These are phyloP conservation scores for Embiotoca jacksoni DNA, from an alignment of 2,113 vertebrate genomes.

Conservation along the genomic window DNA sequence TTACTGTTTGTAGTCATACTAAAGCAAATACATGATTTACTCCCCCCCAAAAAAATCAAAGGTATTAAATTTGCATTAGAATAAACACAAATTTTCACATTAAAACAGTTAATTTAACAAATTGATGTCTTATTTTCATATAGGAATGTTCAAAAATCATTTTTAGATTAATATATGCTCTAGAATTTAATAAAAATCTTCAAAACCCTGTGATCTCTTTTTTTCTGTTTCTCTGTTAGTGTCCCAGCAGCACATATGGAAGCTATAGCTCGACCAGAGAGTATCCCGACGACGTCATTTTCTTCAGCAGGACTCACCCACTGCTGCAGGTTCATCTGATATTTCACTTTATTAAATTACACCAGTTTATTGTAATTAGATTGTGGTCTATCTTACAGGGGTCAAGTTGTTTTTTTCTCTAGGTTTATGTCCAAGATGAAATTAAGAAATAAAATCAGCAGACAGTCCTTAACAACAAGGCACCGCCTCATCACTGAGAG, in stretches of 20 bases:
- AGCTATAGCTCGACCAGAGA: conserved; percentile 86
- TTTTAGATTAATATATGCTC: too few relatives aligned
- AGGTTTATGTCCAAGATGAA: conserved; percentile 17
- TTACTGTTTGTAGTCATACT: background rate
- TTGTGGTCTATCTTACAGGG: background rate
- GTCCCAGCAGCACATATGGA: conserved; percentile 87
- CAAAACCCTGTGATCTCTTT: too few relatives aligned
- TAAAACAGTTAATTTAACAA: too few relatives aligned
- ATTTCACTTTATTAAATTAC: conserved; percentile 38
- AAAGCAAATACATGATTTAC: background rate
- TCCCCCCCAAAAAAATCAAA: too few relatives aligned
- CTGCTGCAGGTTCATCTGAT: conserved; percentile 79
- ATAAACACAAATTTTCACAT: too few relatives aligned
- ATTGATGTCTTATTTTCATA: too few relatives aligned
- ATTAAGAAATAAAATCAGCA: conserved; percentile 26
- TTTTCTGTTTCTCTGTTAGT: conserved; percentile 63
- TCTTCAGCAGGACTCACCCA: conserved; percentile 87
- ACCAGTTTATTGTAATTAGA: conserved; percentile 20
- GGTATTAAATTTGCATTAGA: too few relatives aligned
- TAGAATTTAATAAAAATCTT: too few relatives aligned
- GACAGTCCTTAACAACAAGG: background rate
- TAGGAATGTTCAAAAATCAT: too few relatives aligned
- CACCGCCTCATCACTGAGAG: background rate
- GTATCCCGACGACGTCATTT: conserved; percentile 88
- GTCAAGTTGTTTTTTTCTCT: background rate